Percentiles rank a stretch among this genome's conserved stretches.
Evolutionary conservation across 2,888 invertebrate species (phyloP).

Genomic region (Lordiphosa fenestrarum): DNA sequence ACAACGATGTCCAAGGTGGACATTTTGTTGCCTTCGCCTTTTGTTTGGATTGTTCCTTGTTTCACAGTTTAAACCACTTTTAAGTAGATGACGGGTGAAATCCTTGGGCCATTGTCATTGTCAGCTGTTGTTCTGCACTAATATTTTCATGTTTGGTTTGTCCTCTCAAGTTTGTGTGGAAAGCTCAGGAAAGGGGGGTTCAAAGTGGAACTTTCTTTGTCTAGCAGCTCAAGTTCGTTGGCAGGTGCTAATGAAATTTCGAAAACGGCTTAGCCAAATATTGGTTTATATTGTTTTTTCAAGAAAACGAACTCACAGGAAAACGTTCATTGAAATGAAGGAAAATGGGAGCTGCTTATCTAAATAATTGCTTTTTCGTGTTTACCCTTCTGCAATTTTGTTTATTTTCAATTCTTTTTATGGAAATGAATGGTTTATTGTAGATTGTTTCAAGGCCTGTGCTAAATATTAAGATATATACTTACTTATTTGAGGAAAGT

Average conservation of each 20-base stretch:
- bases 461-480: no score
- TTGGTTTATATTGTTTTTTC: no score
- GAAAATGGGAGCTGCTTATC: no score
- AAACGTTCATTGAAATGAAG: no score
- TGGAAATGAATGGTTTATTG: no score
- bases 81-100: conserved; percentile 46
- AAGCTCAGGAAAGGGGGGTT: conserved; percentile 22
- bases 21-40: conserved; percentile 44
- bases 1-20: conserved; percentile 39
- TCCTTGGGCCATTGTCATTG: conserved; percentile 57
- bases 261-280: no score
- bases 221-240: conserved; percentile 3
- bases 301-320: no score
- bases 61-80: conserved; percentile 65
- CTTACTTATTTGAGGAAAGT: no score
- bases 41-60: conserved; percentile 44
- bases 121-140: conserved; percentile 69
- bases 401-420: no score
- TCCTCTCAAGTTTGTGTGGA: conserved; percentile 31
- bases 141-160: conserved; percentile 69
- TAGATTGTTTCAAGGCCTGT: no score
- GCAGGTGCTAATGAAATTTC: conserved; percentile 72
- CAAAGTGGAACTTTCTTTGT: conserved; percentile 5
- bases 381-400: no score
- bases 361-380: no score